Evolutionary conservation across 2,888 invertebrate genomes (phyloP).

Genomic region (Hirtodrosophila trivittata): DNA sequence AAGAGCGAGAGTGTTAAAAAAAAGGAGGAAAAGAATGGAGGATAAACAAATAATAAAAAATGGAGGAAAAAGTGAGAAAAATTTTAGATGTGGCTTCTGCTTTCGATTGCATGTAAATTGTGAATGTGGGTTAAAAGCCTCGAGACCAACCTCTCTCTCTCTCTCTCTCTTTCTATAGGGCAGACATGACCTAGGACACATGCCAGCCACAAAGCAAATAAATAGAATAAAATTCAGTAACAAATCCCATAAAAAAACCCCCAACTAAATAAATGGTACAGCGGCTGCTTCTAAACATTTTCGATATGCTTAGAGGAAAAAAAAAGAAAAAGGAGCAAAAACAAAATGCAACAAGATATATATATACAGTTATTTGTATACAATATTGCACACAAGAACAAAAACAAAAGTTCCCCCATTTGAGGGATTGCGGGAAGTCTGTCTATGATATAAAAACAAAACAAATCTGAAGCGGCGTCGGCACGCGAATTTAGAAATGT

Average conservation of each 20-base stretch:
- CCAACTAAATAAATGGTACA: constrained; percentile 43
- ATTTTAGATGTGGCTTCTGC: constrained; percentile 31
- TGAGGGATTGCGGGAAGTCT: constrained; percentile 1
- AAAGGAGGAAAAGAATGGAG: constrained; percentile 19
- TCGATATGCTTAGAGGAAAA: constrained; percentile 63
- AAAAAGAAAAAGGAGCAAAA: constrained; percentile 10
- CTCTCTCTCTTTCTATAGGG: background rate
- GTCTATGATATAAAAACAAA: constrained; percentile 47
- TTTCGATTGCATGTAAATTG: constrained; percentile 67
- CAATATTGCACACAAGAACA: constrained; percentile 41
- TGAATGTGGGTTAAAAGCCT: constrained; percentile 73
- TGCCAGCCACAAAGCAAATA: constrained; percentile 47
- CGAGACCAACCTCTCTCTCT: constrained; percentile 21
- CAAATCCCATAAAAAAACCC: constrained; percentile 27
- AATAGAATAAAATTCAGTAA: constrained; percentile 48
- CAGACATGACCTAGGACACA: constrained; percentile 75
- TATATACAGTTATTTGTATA: constrained; percentile 42
- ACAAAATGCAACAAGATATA: constrained; percentile 40
- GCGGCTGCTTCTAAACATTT: constrained; percentile 68
- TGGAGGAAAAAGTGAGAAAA: constrained; percentile 31
- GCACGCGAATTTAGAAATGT: constrained; percentile 72
- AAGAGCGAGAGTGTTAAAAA: constrained; percentile 50
- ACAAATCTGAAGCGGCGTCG: constrained; percentile 47
- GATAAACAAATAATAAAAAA: constrained; percentile 25
- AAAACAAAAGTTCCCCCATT: constrained; percentile 14